Conservation (phyloP, 2,113 vertebrate genomes). For the Gyps fulvus region DNA sequence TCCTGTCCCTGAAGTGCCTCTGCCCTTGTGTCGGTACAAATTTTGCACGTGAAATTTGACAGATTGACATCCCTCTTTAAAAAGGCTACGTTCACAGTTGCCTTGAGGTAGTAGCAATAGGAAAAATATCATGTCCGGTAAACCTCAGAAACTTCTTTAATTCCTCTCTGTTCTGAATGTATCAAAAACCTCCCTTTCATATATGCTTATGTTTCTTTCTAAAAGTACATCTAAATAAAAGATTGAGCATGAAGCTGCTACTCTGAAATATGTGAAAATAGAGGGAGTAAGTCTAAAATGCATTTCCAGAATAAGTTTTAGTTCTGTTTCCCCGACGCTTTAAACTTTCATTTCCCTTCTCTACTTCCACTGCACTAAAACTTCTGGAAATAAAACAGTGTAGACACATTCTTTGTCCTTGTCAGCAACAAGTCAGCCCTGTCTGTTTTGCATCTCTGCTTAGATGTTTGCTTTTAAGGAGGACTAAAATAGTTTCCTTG, state of each 20-base stretch:
- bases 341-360: not conserved
- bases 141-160: not conserved
- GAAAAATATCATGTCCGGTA: not conserved
- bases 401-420: not conserved
- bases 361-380: not conserved
- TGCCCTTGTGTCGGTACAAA: not conserved
- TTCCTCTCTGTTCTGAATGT: not conserved
- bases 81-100: accelerated
- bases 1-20: not conserved
- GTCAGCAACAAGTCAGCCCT: not conserved
- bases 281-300: not conserved
- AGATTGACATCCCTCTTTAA: no score
- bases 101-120: not conserved
- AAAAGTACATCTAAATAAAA: not conserved
- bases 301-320: not conserved
- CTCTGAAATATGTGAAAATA: not conserved
- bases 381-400: not conserved
- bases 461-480: not conserved
- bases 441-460: not conserved
- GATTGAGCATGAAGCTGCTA: not conserved
- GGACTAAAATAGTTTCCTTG: not conserved
- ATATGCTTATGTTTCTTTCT: not conserved
- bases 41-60: accelerated
- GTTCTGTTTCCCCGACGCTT: not conserved
- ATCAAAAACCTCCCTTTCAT: not conserved